These are phyloP conservation scores for Uria lomvia DNA, from an alignment of 2,113 vertebrate species.

Conservation along the genomic window DNA sequence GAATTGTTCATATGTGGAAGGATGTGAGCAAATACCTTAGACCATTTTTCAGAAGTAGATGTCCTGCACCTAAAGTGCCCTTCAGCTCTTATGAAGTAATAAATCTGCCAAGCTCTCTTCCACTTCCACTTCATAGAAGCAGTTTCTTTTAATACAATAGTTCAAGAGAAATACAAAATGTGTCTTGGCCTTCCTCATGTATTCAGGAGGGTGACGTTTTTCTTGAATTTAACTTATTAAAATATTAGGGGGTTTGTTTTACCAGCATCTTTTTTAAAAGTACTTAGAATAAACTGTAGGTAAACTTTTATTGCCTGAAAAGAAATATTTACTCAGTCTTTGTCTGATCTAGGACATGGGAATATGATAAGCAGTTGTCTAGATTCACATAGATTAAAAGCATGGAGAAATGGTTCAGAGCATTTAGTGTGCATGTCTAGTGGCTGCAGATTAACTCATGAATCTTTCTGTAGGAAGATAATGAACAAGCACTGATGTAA, in stretches of 20 bases:
- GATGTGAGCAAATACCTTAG: background rate
- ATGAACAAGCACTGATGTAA: background rate
- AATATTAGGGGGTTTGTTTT: background rate
- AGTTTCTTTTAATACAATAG: background rate
- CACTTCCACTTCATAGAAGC: background rate
- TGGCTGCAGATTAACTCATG: background rate
- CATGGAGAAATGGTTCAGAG: background rate
- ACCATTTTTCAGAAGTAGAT: background rate
- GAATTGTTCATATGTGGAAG: accelerated
- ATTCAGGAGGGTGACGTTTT: background rate
- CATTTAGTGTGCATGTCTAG: background rate
- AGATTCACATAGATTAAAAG: background rate
- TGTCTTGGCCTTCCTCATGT: background rate
- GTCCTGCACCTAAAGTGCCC: background rate
- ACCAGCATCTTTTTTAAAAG: background rate
- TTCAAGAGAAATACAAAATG: background rate
- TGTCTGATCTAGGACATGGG: background rate
- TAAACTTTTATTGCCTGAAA: background rate
- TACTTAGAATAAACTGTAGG: background rate
- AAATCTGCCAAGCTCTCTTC: background rate
- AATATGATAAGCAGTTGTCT: background rate
- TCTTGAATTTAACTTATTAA: background rate
- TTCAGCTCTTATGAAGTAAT: background rate
- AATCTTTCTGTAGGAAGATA: background rate
- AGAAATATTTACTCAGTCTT: background rate